These are phyloP conservation scores for Macrosiphum euphorbiae DNA, from an alignment of 2,888 invertebrate species.

Conservation along the genomic window DNA sequence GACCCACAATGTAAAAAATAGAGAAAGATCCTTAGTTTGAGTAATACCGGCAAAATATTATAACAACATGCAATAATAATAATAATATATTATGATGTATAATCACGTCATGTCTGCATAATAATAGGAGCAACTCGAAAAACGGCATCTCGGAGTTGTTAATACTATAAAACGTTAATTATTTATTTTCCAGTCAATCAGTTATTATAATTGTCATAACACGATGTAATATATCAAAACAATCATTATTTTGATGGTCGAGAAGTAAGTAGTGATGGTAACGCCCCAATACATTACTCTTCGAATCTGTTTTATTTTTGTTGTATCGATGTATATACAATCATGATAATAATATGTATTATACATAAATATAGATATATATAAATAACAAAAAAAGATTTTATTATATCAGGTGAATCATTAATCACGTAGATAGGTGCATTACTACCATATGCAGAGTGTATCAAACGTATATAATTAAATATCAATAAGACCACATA, in stretches of 20 bases:
- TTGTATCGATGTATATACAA: not conserved
- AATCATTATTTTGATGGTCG: not conserved
- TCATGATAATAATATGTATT: not conserved
- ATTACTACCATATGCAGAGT: not conserved
- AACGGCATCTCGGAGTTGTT: not conserved
- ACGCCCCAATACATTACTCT: not conserved
- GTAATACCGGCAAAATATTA: not conserved
- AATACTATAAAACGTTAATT: not conserved
- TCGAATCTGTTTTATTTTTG: not conserved
- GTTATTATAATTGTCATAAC: not conserved
- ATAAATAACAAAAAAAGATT: not conserved
- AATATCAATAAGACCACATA: not conserved
- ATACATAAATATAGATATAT: not conserved
- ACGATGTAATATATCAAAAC: not conserved
- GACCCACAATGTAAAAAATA: not conserved
- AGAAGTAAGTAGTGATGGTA: not conserved
- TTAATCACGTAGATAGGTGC: not conserved
- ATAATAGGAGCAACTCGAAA: not conserved
- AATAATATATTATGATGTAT: not conserved
- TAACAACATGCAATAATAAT: no score
- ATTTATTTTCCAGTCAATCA: not conserved
- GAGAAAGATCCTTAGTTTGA: not conserved
- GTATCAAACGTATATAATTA: slow-evolving; percentile 7
- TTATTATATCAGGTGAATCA: not conserved
- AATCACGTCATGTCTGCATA: not conserved